These are phyloP conservation scores for Odontomachus brunneus DNA, from an alignment of 1,140 invertebrate species.

Conservation along the genomic window DNA sequence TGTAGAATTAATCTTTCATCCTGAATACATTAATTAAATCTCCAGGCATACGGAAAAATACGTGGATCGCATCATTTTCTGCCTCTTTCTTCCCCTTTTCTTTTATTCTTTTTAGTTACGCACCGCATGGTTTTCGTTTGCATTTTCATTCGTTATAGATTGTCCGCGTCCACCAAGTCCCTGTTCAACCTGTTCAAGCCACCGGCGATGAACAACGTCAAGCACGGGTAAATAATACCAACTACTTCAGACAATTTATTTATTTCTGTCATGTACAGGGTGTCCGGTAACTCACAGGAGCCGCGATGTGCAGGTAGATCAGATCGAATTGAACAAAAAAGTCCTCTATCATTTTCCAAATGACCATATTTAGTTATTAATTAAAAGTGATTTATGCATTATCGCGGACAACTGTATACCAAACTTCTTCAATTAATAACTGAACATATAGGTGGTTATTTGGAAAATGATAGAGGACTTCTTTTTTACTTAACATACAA, in stretches of 20 bases:
- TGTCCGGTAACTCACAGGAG: too few species aligned
- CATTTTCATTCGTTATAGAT: slow-evolving; percentile 84
- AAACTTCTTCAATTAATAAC: too few species aligned
- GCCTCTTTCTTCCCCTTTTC: slow-evolving; percentile 64
- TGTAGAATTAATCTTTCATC: too few species aligned
- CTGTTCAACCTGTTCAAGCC: slow-evolving; percentile 87
- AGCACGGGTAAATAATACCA: slow-evolving; percentile 85
- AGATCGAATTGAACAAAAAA: too few species aligned
- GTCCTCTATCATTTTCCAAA: too few species aligned
- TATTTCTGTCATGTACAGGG: background rate
- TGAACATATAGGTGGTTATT: too few species aligned
- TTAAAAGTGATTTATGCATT: too few species aligned
- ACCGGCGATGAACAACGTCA: slow-evolving; percentile 84
- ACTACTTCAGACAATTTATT: slow-evolving; percentile 28
- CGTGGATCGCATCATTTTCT: slow-evolving; percentile 33
- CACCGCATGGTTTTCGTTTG: slow-evolving; percentile 83
- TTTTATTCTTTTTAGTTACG: slow-evolving; percentile 69
- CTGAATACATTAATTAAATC: background rate
- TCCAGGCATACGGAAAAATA: background rate
- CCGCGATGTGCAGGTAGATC: too few species aligned
- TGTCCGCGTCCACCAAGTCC: slow-evolving; percentile 87
- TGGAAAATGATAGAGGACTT: too few species aligned
- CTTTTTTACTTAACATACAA: too few species aligned
- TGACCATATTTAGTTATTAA: too few species aligned
- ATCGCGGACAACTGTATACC: too few species aligned